Evolutionary conservation across 2,797 vertebrate genomes (phyloP).

Genomic region (Aselliscus stoliczkanus): DNA sequence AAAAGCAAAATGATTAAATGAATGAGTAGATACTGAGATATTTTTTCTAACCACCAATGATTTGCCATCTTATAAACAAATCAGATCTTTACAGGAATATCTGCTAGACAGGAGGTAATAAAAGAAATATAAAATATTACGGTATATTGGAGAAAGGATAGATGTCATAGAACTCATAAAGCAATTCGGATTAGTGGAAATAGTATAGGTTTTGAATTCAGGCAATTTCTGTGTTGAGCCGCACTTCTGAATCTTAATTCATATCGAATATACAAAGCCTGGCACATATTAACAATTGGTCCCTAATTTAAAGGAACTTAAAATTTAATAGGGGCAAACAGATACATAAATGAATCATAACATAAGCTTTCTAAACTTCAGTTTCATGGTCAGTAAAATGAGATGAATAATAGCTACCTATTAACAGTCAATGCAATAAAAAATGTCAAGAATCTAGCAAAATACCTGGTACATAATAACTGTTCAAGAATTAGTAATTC

Average conservation of each 20-base stretch:
- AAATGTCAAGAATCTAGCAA: background rate
- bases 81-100: background rate
- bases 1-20: background rate
- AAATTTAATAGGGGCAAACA: background rate
- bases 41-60: background rate
- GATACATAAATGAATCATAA: background rate
- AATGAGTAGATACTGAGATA: background rate
- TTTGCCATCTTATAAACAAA: background rate
- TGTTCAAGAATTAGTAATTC: background rate
- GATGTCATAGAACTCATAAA: background rate
- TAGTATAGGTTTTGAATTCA: background rate
- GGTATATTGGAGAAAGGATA: background rate
- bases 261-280: background rate
- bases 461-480: background rate
- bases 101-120: background rate
- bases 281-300: background rate
- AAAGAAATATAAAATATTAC: background rate
- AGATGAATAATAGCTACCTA: background rate
- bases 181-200: background rate
- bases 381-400: background rate
- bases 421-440: background rate
- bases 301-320: background rate
- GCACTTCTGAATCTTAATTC: background rate
- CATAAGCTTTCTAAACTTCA: background rate
- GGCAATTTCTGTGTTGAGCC: background rate